Percentiles rank a stretch among this genome's conserved stretches.
Conservation (phyloP, 2,797 vertebrate genomes). For the Peromyscus nudipes region DNA sequence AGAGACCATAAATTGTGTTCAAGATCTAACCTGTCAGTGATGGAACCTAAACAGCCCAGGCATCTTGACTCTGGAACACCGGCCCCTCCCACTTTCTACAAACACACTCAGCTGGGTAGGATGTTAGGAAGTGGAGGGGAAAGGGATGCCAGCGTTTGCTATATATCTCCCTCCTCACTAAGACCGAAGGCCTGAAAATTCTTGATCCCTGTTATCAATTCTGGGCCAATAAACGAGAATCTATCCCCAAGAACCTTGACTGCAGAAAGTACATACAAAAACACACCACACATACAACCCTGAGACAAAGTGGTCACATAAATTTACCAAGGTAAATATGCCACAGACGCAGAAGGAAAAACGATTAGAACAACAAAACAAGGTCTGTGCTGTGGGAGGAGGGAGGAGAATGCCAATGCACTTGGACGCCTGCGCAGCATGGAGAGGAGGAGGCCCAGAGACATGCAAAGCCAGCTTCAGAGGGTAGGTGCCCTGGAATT, state of each 20-base stretch:
- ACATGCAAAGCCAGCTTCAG: constrained; percentile 82
- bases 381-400: constrained; percentile 61
- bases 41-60: neutral
- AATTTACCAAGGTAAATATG: constrained; percentile 75
- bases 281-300: constrained; percentile 60
- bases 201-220: constrained; percentile 60
- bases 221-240: constrained; percentile 65
- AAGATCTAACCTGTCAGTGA: neutral
- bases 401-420: constrained; percentile 17
- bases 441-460: neutral
- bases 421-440: neutral
- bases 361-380: constrained; percentile 77
- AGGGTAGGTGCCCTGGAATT: constrained; percentile 84
- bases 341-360: constrained; percentile 73
- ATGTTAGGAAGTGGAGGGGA: neutral
- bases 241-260: constrained; percentile 1
- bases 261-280: constrained; percentile 73
- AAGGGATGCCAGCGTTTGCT: neutral
- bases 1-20: neutral
- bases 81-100: accelerated
- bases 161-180: constrained; percentile 58
- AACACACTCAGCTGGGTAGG: neutral
- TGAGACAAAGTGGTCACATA: constrained; percentile 74
- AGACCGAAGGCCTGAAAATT: constrained; percentile 52
- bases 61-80: neutral